A percentile compares a stretch with the other conserved stretches of the same genome.
Evolutionary conservation across 2,113 vertebrate genomes (phyloP).

Genomic region (Origma solitaria): DNA sequence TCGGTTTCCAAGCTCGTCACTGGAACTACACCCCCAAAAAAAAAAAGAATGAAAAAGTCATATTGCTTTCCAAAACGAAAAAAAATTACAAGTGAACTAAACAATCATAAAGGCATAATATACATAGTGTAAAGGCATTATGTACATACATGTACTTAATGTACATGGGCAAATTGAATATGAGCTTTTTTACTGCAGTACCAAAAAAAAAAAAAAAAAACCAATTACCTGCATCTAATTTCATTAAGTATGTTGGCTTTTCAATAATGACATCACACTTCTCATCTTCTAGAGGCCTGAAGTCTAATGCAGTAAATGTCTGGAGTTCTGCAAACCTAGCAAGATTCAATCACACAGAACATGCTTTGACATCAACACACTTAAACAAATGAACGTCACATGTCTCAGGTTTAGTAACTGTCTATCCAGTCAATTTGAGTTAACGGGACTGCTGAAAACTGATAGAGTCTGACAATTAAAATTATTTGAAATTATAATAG

Average conservation of each 20-base stretch:
- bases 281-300: slow-evolving; percentile 77
- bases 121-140: no score
- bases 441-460: background rate
- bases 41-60: background rate
- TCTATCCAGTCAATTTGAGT: background rate
- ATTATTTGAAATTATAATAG: slow-evolving; percentile 31
- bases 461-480: slow-evolving; percentile 35
- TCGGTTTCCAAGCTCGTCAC: background rate
- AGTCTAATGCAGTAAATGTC: slow-evolving; percentile 80
- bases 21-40: background rate
- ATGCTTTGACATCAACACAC: background rate
- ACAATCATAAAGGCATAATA: background rate
- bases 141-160: no score
- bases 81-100: background rate
- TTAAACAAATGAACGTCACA: background rate
- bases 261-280: slow-evolving; percentile 89
- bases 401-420: background rate
- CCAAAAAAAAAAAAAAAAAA: background rate
- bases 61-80: background rate
- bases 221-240: slow-evolving; percentile 90
- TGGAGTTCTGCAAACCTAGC: slow-evolving; percentile 94
- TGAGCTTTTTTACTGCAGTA: background rate
- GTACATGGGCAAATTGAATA: background rate
- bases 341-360: background rate
- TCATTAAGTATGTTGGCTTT: slow-evolving; percentile 94